phyloP scores from a whole-genome alignment of 2,113 vertebrate genomes.

The Ibidorhyncha struthersii region DNA sequence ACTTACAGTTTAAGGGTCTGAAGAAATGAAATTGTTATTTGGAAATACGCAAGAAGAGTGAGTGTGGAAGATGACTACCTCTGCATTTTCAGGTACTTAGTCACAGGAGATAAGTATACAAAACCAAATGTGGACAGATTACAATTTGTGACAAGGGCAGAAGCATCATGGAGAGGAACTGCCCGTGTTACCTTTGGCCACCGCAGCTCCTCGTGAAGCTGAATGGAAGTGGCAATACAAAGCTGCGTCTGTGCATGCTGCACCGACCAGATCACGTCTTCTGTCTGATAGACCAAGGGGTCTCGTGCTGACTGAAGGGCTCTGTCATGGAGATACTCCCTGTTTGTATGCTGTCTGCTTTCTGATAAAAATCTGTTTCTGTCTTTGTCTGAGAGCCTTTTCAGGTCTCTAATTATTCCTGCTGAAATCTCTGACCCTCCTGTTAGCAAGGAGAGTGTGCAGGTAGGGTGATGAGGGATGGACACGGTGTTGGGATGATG shows the following conservation, averaged over 20 bases:
- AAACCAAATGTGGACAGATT: not conserved
- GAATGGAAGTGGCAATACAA: too few species aligned
- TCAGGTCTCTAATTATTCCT: too few species aligned
- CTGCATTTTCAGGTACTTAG: not conserved
- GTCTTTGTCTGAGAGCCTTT: not conserved
- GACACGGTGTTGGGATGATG: not conserved
- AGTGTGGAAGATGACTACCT: too few species aligned
- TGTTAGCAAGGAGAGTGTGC: not conserved
- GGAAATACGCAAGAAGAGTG: fast-evolving
- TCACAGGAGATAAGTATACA: not conserved
- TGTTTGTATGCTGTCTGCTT: not conserved
- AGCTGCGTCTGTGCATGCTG: not conserved
- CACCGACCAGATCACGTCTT: fast-evolving
- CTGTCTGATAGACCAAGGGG: not conserved
- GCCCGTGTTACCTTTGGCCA: not conserved
- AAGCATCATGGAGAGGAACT: not conserved
- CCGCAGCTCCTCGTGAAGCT: not conserved
- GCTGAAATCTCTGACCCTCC: not conserved
- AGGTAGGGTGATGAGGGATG: not conserved
- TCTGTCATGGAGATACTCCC: not conserved
- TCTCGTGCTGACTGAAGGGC: not conserved
- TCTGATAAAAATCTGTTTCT: too few species aligned
- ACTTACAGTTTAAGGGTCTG: fast-evolving
- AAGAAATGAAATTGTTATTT: not conserved
- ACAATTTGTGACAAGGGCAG: not conserved